A percentile compares a stretch with the other conserved stretches of the same genome.
Evolutionary conservation across 2,113 vertebrate species (phyloP).

Genomic region (Delphinapterus leucas): DNA sequence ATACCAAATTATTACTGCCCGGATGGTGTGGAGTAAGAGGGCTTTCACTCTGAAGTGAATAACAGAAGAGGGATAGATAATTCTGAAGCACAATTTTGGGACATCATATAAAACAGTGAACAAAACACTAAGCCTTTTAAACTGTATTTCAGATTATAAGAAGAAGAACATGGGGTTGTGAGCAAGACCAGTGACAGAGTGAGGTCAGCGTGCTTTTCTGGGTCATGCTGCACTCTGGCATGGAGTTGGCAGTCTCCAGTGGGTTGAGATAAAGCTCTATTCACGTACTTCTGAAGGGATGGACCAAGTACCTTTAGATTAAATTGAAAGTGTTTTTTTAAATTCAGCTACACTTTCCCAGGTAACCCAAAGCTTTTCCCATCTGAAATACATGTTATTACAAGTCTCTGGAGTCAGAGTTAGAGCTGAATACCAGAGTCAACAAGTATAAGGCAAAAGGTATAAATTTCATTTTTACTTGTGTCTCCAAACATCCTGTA

Average conservation of each 20-base stretch:
- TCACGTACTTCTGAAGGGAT: neutral
- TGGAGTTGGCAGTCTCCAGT: neutral
- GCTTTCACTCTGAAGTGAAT: neutral
- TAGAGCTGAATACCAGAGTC: neutral
- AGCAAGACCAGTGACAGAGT: neutral
- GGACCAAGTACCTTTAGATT: neutral
- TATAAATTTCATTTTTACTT: neutral
- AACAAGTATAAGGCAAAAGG: neutral
- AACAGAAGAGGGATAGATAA: neutral
- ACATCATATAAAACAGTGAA: neutral
- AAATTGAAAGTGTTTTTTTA: neutral
- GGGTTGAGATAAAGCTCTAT: neutral
- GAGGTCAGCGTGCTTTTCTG: neutral
- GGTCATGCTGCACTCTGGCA: neutral
- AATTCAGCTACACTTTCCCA: neutral
- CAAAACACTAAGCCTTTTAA: neutral
- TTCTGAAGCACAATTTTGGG: neutral
- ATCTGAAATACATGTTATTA: neutral
- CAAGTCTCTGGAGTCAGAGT: neutral
- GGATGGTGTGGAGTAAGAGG: neutral
- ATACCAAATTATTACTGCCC: neutral
- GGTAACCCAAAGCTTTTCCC: neutral
- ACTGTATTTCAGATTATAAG: neutral
- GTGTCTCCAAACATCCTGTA: neutral
- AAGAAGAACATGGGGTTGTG: neutral